These are phyloP conservation scores for Microctonus aethiopoides DNA, from an alignment of 2,888 invertebrate species.

Conservation along the genomic window DNA sequence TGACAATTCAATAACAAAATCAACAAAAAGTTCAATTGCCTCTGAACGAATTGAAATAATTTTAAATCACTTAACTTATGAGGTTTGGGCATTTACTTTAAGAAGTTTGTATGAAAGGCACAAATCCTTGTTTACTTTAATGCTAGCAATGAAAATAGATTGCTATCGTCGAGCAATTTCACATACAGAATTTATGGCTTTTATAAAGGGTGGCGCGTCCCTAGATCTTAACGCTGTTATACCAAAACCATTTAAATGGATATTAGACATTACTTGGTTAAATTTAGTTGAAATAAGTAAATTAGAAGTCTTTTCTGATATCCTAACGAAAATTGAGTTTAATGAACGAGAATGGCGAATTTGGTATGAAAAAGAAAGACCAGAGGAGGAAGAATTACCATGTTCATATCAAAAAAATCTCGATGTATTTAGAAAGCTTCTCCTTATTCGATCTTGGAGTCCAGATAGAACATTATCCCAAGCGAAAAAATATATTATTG, in stretches of 20 bases:
- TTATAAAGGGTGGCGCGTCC: conserved; percentile 96
- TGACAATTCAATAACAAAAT: conserved; percentile 92
- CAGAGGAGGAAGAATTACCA: conserved; percentile 91
- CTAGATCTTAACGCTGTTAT: conserved; percentile 91
- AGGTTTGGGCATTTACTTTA: conserved; percentile 92
- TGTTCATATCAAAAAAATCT: conserved; percentile 87
- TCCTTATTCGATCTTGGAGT: conserved; percentile 93
- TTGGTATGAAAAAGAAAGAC: conserved; percentile 94
- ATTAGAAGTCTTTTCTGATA: conserved; percentile 81
- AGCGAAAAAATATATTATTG: conserved; percentile 91
- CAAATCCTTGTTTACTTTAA: conserved; percentile 90
- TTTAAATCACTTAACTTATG: conserved; percentile 87
- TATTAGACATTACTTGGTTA: conserved; percentile 94
- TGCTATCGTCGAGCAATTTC: conserved; percentile 83
- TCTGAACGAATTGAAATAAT: conserved; percentile 90
- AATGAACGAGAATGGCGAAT: conserved; percentile 89
- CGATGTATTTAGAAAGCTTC: conserved; percentile 87
- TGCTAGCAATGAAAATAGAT: conserved; percentile 96
- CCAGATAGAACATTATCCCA: conserved; percentile 95
- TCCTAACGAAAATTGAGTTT: conserved; percentile 83
- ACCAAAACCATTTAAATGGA: conserved; percentile 95
- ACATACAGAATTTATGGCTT: conserved; percentile 92
- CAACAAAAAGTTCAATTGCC: conserved; percentile 85
- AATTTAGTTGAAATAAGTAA: conserved; percentile 95
- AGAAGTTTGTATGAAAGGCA: conserved; percentile 94